Base-by-base conservation (phyloP, 53 echinoderm and acorn worm species). In the Actinopyga echinites region DNA sequence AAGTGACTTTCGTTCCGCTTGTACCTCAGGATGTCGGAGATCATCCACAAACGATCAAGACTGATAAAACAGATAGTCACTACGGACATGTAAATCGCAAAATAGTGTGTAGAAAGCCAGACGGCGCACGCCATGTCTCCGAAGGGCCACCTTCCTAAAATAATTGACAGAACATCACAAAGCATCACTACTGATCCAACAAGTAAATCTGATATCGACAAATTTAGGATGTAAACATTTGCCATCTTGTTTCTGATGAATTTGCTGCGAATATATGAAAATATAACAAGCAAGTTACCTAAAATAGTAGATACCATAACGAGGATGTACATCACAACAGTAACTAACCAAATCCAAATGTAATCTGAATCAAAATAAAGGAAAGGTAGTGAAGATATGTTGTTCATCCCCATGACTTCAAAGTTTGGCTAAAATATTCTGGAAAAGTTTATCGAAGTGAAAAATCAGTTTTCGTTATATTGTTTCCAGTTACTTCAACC, bases 171-270 rank as follows among this genome's bases (percentile, higher is more conserved):
- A 28, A 82, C 52, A 34, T 85, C 83, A 17, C 85, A 45, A 10
- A 86, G 74, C 36, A 92, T 66, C 11, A 82, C 82, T 4, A 92
- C 69, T 0, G 49, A 56, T 9, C 88, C 92, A 1, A 83, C 75
- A 19, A 92, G 53, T 43, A 92, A 32, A 68, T 92, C 92, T 25
- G 88, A 81, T 29, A 88, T 77, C n/a, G 92, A 85, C 0, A 89
- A 83, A 57, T 87, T 91, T 30, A 92, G 64, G 4, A 92, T 82
- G 62, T 74, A 92, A 9, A 75, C 28, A 32, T 92, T 92, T 15
- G 85, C 77, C 3, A 89, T 82, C 8, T 81, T 81, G 0, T 67
- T 36, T 63, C 92, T 49, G 57, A 92, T 81, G 26, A 74, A 61
- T 29, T 26, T 32, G 67, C 85, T 85, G 7, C 26, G 80, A 33